Conservation (phyloP, 2,888 invertebrate genomes). For the Lithophane socia region DNA sequence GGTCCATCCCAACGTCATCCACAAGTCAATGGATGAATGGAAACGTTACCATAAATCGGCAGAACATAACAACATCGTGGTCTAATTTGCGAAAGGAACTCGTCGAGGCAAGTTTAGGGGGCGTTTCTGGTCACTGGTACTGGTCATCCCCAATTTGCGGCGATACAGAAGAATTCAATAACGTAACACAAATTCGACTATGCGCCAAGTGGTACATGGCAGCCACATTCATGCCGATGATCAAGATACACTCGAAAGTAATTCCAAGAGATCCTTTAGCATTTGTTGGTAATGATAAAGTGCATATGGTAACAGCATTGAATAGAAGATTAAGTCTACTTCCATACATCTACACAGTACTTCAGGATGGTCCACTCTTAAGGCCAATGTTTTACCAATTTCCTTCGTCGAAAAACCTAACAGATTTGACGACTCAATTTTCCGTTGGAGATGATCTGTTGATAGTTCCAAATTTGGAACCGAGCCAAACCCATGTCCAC, state of each 20-base stretch:
- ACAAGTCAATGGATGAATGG: constrained; percentile 81
- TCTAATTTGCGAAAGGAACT: constrained; percentile 88
- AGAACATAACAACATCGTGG: constrained; percentile 91
- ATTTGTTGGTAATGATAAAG: constrained; percentile 83
- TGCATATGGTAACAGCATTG: constrained; percentile 84
- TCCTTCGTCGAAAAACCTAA: constrained; percentile 83
- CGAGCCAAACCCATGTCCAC: constrained; percentile 84
- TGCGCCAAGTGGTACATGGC: constrained; percentile 93
- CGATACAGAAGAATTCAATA: constrained; percentile 84
- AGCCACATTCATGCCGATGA: constrained; percentile 91
- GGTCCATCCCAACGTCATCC: constrained; percentile 71
- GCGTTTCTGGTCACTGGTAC: constrained; percentile 87
- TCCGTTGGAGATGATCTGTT: constrained; percentile 91
- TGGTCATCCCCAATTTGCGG: constrained; percentile 91
- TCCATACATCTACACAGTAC: constrained; percentile 91
- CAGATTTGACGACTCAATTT: constrained; percentile 89
- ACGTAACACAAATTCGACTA: constrained; percentile 81
- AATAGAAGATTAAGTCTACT: constrained; percentile 86
- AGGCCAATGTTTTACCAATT: constrained; percentile 92
- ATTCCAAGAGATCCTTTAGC: constrained; percentile 84
- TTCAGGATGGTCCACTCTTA: constrained; percentile 89
- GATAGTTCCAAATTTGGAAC: constrained; percentile 90
- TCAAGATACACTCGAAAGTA: constrained; percentile 86
- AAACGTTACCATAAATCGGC: constrained; percentile 80
- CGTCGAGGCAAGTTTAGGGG: constrained; percentile 86